Evolutionary conservation across 2,113 vertebrate genomes (phyloP).

Genomic region (Merops nubicus): DNA sequence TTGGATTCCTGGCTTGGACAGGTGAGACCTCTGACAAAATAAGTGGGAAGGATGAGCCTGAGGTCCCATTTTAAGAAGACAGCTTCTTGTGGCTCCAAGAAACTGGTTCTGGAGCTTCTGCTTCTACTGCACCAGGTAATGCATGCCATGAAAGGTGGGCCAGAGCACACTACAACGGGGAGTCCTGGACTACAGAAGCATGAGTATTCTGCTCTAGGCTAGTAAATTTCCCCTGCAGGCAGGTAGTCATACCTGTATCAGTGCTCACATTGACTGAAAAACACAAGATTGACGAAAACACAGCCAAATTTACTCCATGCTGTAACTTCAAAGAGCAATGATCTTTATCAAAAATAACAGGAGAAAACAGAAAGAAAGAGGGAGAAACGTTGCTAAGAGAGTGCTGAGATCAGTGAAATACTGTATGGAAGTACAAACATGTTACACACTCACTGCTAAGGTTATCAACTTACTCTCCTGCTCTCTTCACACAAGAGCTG

Average conservation of each 20-base stretch:
- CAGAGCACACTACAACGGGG: neutral
- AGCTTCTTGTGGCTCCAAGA: neutral
- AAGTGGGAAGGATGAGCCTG: neutral
- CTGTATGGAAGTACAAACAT: neutral
- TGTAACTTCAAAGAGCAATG: neutral
- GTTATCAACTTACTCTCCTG: neutral
- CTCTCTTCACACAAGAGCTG: neutral
- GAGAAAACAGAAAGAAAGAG: neutral
- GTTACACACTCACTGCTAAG: neutral
- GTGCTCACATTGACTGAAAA: neutral
- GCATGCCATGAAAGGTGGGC: neutral
- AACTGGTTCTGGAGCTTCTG: neutral
- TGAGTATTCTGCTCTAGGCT: neutral
- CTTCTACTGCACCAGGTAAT: neutral
- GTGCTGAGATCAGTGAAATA: neutral
- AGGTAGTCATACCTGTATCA: neutral
- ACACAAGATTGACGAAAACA: neutral
- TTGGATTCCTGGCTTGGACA: neutral
- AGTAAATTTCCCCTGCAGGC: neutral
- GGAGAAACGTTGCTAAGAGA: neutral
- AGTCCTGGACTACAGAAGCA: neutral
- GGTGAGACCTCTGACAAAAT: neutral
- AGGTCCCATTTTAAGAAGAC: neutral
- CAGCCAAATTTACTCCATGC: neutral
- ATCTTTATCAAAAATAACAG: neutral